Conservation (phyloP, 2,797 vertebrate genomes). For the Eulemur albifrons region DNA sequence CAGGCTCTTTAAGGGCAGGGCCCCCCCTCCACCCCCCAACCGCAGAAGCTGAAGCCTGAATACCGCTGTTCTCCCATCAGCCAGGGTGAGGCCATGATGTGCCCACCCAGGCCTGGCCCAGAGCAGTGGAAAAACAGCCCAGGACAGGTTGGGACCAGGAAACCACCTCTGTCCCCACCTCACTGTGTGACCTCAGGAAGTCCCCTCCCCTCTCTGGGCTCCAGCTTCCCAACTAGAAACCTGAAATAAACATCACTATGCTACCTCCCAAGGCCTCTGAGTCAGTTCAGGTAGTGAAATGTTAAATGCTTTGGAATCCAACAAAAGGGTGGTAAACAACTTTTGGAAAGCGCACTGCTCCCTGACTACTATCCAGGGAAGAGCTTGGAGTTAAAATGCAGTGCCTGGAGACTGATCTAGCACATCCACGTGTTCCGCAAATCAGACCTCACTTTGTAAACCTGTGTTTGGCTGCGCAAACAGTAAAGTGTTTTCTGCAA, state of each 20-base stretch:
- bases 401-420: not conserved
- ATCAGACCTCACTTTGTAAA: no score
- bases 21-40: not conserved
- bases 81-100: not conserved
- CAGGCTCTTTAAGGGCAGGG: not conserved
- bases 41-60: not conserved
- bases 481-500: not conserved
- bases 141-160: not conserved
- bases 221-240: not conserved
- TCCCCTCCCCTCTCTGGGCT: not conserved
- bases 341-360: not conserved
- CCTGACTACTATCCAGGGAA: not conserved
- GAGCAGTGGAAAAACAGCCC: not conserved
- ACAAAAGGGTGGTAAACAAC: not conserved
- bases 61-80: not conserved
- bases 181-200: slow-evolving; percentile 6
- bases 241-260: not conserved
- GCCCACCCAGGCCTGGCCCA: not conserved
- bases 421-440: rapidly evolving
- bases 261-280: not conserved
- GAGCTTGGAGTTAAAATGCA: not conserved
- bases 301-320: not conserved
- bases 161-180: not conserved
- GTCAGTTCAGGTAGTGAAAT: not conserved
- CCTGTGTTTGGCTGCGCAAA: not conserved